A percentile compares a stretch with the other conserved stretches of the same genome.
phyloP scores from a whole-genome alignment of 1,140 invertebrate species.

The Bombus pascuorum region DNA sequence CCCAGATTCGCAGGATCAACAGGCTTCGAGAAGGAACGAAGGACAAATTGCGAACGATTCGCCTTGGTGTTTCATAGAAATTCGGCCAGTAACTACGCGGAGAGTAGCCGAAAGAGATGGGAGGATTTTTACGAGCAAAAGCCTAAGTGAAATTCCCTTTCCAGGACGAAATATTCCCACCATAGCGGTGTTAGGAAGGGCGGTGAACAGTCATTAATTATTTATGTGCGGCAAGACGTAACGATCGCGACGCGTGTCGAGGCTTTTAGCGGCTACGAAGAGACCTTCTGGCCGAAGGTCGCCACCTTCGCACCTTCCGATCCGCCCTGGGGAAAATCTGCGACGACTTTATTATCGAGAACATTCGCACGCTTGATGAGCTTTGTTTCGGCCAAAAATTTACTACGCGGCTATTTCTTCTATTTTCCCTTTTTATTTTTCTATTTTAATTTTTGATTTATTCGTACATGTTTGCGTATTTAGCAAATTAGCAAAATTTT shows the following conservation, averaged over 20 bases:
- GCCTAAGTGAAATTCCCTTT: too few relatives aligned
- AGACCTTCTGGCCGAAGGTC: slow-evolving; percentile 46
- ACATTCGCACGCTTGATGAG: neutral
- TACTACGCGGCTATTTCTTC: neutral
- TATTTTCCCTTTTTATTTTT: neutral
- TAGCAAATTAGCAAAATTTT: too few relatives aligned
- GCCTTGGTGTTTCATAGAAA: neutral
- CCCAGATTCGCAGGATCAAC: slow-evolving; percentile 41
- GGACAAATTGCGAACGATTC: slow-evolving; percentile 30
- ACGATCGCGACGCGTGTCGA: slow-evolving; percentile 66
- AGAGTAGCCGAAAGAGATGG: too few relatives aligned
- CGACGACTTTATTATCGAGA: slow-evolving; percentile 58
- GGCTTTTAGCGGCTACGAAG: slow-evolving; percentile 58
- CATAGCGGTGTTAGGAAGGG: slow-evolving; percentile 4
- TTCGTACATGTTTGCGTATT: neutral
- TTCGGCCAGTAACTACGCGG: neutral
- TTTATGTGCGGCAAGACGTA: slow-evolving; percentile 67
- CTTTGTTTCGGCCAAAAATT: neutral
- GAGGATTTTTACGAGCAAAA: slow-evolving; percentile 27
- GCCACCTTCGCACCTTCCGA: slow-evolving; percentile 58
- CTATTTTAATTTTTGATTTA: neutral
- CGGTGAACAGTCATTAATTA: slow-evolving; percentile 67
- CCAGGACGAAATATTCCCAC: slow-evolving; percentile 55
- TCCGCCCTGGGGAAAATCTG: slow-evolving; percentile 17
- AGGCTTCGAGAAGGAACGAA: neutral